These are phyloP conservation scores for Parelbella ahira DNA, from an alignment of 2,888 invertebrate genomes.

Conservation along the genomic window DNA sequence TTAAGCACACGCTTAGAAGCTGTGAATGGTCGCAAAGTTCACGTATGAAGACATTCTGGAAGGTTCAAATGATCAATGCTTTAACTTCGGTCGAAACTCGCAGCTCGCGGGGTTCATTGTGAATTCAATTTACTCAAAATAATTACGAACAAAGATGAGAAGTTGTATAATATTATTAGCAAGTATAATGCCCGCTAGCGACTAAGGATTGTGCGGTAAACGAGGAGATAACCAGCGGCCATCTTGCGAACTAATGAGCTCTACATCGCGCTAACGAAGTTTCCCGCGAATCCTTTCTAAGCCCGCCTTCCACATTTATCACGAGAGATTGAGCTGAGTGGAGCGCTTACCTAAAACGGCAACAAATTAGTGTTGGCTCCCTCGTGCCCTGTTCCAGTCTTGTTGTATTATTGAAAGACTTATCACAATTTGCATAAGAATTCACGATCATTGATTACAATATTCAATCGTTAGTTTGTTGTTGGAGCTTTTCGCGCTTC, in stretches of 20 bases:
- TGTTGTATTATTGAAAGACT: conserved; percentile 9
- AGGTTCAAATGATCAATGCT: neutral
- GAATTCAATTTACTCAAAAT: conserved; percentile 20
- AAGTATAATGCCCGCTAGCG: conserved; percentile 21
- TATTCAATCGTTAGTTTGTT: conserved; percentile 4
- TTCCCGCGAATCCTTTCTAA: conserved; percentile 15
- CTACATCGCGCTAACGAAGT: conserved; percentile 25
- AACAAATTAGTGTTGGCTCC: conserved; percentile 21
- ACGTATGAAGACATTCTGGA: conserved; percentile 3
- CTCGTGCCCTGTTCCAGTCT: conserved; percentile 2
- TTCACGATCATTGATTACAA: conserved; percentile 11
- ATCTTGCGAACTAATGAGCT: conserved; percentile 22
- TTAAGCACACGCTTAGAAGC: conserved; percentile 10
- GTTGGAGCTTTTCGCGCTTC: neutral
- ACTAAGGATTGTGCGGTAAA: conserved; percentile 18
- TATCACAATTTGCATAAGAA: conserved; percentile 23
- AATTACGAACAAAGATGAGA: conserved; percentile 25
- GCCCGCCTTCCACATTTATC: conserved; percentile 20
- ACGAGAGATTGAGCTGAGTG: conserved; percentile 21
- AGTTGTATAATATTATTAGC: conserved; percentile 22
- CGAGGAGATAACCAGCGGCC: conserved; percentile 23
- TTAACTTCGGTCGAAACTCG: neutral
- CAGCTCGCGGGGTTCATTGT: conserved; percentile 7
- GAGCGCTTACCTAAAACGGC: conserved; percentile 22
- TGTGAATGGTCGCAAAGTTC: conserved; percentile 1